These are phyloP conservation scores for Sarcophilus harrisii DNA, from an alignment of 2,797 vertebrate species.

Conservation along the genomic window DNA sequence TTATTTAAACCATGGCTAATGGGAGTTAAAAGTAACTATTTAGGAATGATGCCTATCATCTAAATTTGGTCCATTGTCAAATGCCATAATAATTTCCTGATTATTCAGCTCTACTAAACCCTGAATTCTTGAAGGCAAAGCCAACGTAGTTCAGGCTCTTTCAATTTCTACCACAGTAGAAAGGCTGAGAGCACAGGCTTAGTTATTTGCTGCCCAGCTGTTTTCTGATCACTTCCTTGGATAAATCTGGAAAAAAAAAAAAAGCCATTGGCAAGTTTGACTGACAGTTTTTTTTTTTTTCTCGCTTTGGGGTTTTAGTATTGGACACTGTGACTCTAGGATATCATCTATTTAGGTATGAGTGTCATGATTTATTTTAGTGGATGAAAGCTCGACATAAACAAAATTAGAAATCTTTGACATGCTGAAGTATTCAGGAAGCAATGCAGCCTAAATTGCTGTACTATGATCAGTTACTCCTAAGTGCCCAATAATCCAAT, in stretches of 20 bases:
- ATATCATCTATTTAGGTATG: background rate
- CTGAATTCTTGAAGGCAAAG: background rate
- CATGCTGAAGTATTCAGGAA: background rate
- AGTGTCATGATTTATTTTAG: background rate
- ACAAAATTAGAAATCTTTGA: background rate
- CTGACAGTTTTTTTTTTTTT: background rate
- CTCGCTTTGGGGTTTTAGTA: background rate
- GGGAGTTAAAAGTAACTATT: constrained; percentile 68
- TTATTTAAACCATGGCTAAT: constrained; percentile 36
- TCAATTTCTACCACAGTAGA: background rate
- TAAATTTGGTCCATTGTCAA: background rate
- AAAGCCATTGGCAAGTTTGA: background rate
- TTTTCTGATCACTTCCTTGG: background rate
- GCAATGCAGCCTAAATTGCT: background rate
- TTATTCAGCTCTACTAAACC: background rate
- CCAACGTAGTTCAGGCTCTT: background rate
- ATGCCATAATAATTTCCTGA: constrained; percentile 27
- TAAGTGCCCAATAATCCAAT: background rate
- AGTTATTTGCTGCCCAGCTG: background rate
- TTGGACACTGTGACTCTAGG: background rate
- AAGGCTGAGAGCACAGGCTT: background rate
- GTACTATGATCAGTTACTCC: background rate
- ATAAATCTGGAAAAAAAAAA: background rate
- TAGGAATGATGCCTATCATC: constrained; percentile 61
- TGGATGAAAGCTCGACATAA: background rate